phyloP scores from a whole-genome alignment of 2,797 vertebrate species.

The Coregonus ussuriensis region DNA sequence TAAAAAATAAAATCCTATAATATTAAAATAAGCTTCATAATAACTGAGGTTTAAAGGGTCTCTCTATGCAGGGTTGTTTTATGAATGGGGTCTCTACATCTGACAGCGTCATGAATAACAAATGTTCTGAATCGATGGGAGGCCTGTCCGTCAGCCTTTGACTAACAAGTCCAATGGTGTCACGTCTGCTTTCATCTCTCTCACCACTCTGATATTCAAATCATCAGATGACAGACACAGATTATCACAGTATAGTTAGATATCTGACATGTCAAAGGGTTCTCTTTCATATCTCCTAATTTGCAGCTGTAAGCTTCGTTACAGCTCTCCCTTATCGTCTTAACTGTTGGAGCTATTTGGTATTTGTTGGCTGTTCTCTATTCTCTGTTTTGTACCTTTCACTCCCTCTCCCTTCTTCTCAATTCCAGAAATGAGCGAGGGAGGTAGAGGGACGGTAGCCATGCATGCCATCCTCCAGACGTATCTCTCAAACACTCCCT shows the following conservation, averaged over 20 bases:
- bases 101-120: not conserved
- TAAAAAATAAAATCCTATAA: not conserved
- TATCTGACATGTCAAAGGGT: not conserved
- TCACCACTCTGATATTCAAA: not conserved
- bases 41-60: not conserved
- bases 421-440: not conserved
- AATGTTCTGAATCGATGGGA: not conserved
- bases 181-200: not conserved
- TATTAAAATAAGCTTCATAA: too few species aligned
- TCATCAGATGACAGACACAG: not conserved
- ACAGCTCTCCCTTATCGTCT: too few species aligned
- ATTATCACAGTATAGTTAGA: not conserved
- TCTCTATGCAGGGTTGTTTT: not conserved
- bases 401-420: not conserved
- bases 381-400: not conserved
- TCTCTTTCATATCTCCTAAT: not conserved
- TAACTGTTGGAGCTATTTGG: not conserved
- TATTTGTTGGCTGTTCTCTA: not conserved
- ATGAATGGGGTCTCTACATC: not conserved
- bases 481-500: too few species aligned
- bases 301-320: too few species aligned
- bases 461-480: not conserved
- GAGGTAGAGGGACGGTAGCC: not conserved
- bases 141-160: not conserved
- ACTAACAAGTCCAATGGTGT: not conserved